Evolutionary conservation across 2,113 vertebrate species (phyloP).

Genomic region (Pyxicephalus adspersus): DNA sequence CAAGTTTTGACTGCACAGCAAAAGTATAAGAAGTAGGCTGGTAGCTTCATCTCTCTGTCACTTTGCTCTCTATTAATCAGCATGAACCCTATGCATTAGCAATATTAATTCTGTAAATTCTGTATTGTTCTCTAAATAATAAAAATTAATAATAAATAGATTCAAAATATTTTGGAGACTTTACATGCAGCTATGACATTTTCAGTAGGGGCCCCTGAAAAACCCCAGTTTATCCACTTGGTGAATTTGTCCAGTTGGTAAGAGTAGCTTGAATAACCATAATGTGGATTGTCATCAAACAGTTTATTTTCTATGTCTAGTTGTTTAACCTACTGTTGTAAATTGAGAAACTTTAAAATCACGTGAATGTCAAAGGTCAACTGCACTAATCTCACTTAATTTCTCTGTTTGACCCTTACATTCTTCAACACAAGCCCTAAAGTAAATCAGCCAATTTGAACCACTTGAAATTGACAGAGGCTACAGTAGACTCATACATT

Average conservation of each 20-base stretch:
- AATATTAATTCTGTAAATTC: too few relatives aligned
- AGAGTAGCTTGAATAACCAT: constrained; percentile 2
- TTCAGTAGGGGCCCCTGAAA: too few relatives aligned
- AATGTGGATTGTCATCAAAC: constrained; percentile 46
- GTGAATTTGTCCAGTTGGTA: not conserved
- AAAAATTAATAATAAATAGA: too few relatives aligned
- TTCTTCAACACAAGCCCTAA: constrained; percentile 65
- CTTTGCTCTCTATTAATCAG: too few relatives aligned
- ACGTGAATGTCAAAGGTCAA: constrained; percentile 38
- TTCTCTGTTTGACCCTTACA: constrained; percentile 65
- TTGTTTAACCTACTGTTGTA: constrained; percentile 58
- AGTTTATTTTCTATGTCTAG: constrained; percentile 58
- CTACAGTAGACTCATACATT: constrained; percentile 67
- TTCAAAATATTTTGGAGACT: too few relatives aligned
- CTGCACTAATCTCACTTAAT: constrained; percentile 66
- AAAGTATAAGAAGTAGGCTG: too few relatives aligned
- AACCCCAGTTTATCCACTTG: too few relatives aligned
- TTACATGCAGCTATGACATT: too few relatives aligned
- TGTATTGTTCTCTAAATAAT: too few relatives aligned
- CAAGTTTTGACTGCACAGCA: too few relatives aligned
- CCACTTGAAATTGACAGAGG: constrained; percentile 66
- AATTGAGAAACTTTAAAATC: constrained; percentile 56
- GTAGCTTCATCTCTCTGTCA: too few relatives aligned
- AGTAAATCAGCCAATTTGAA: constrained; percentile 70
- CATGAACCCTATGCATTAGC: too few relatives aligned